A percentile compares a stretch with the other conserved stretches of the same genome.
phyloP scores from a whole-genome alignment of 2,797 vertebrate species.

The Ptychobarbus kaznakovi region DNA sequence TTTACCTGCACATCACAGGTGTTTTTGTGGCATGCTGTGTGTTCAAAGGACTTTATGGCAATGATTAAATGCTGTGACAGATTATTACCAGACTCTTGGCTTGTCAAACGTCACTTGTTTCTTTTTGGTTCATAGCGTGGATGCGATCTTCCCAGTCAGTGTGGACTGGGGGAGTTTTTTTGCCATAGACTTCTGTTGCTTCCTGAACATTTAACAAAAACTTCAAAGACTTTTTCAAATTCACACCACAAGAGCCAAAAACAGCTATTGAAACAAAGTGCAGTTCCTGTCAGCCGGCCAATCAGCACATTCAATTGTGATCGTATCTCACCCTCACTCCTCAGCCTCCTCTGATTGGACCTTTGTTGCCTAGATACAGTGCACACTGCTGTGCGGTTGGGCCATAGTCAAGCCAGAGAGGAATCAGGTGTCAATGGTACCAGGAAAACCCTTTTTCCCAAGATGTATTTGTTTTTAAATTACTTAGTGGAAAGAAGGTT shows the following conservation, averaged over 20 bases:
- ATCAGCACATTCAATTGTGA: slow-evolving; percentile 78
- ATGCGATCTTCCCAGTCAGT: not conserved
- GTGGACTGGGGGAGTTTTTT: not conserved
- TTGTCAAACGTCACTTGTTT: not conserved
- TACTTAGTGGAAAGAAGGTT: slow-evolving; percentile 54
- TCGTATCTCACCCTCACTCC: slow-evolving; percentile 80
- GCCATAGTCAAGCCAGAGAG: slow-evolving; percentile 88
- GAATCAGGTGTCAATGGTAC: slow-evolving; percentile 97
- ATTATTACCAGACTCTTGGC: not conserved
- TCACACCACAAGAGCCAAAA: not conserved
- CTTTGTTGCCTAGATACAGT: slow-evolving; percentile 96
- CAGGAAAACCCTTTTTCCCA: slow-evolving; percentile 88
- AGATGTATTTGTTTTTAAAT: slow-evolving; percentile 74
- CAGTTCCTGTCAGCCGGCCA: slow-evolving; percentile 78
- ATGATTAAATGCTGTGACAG: not conserved
- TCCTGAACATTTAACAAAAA: not conserved
- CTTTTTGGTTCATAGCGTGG: not conserved
- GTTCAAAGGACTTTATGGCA: not conserved
- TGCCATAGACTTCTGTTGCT: slow-evolving; percentile 39
- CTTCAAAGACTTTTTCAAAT: slow-evolving; percentile 45
- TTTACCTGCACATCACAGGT: not conserved
- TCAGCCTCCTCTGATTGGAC: slow-evolving; percentile 91
- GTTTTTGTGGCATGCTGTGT: not conserved
- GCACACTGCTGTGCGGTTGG: slow-evolving; percentile 92
- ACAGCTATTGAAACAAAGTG: slow-evolving; percentile 70